Base-by-base conservation (phyloP, 2,113 vertebrate genomes). In the Cyrtonyx montezumae region DNA sequence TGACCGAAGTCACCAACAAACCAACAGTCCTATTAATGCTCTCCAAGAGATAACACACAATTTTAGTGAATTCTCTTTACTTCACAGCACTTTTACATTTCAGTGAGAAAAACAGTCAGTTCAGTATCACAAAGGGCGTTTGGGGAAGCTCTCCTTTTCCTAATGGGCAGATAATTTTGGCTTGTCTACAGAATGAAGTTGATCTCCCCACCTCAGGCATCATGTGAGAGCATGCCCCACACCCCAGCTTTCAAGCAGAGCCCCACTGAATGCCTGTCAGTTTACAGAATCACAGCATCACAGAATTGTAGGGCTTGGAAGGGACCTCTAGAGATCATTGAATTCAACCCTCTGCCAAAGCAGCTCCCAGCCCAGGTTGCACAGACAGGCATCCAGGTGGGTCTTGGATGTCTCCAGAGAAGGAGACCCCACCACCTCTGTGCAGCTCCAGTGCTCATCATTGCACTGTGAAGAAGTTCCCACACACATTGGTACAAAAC, bases 241-340 rank as follows among this genome's bases (percentile, higher is more conserved):
- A 15, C 25, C 16, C 42, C 49, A 23, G 67, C 34, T 36, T 8
- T 40, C 14, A 0, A 2, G 22, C 59, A 62, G 43, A 59, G 43
- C 32, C n/a, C 48, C 4, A 8, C n/a, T 6, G 17, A 4, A 9
- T 15, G 13, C 2, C 36, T 8, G 6, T 1, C 1, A 0, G 8
- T 13, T 40, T 10, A 40, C 10, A 12, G 40, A 40, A 40, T 40
- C 11, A 40, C 40, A 40, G 40, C 40, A 40, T 40, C 40, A 40
- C 40, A 40, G 40, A 40, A 40, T 40, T 40, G 40, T 40, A 40
- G 40, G 40, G 10, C 4, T 40, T 40, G 40, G 40, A 40, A 40
- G 11, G 37, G 37, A 40, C 37, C 37, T 40, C 37, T 9, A 40
- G 37, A 40, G 37, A 40, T 40, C 37, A 40, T 40, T 4, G 37